Conservation (phyloP, 2,888 invertebrate species). For the Leptopilina myrica region DNA sequence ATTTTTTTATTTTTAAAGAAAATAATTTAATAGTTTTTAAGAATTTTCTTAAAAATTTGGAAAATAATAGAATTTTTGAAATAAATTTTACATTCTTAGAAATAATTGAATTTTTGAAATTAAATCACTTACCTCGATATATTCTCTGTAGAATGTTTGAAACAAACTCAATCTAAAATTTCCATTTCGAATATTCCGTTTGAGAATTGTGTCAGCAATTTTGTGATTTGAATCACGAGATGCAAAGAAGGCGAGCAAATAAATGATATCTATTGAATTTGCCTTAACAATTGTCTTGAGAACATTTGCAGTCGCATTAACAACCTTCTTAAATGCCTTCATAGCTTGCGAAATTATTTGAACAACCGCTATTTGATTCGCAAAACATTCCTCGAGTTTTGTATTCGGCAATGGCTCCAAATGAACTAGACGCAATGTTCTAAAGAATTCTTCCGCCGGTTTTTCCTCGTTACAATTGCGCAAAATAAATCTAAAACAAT, state of each 20-base stretch:
- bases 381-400: constrained; percentile 78
- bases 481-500: constrained; percentile 62
- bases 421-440: constrained; percentile 64
- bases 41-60: no score
- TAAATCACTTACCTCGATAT: constrained; percentile 61
- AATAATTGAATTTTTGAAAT: no score
- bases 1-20: no score
- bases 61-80: no score
- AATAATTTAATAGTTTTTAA: no score
- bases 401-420: constrained; percentile 71
- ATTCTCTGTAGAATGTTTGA: constrained; percentile 74
- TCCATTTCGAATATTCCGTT: constrained; percentile 81
- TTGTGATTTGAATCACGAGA: constrained; percentile 74
- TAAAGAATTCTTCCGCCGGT: constrained; percentile 64
- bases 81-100: no score
- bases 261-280: constrained; percentile 83
- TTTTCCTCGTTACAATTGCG: constrained; percentile 75
- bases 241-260: constrained; percentile 82
- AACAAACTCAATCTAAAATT: constrained; percentile 80
- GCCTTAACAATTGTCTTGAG: constrained; percentile 78
- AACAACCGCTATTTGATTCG: constrained; percentile 80
- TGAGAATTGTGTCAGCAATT: constrained; percentile 81
- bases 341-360: constrained; percentile 80
- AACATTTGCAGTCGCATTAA: constrained; percentile 80
- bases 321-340: constrained; percentile 79